A percentile compares a stretch with the other conserved stretches of the same genome.
Evolutionary conservation across 2,888 invertebrate species (phyloP).

Genomic region (Bhutanitis thaidina): DNA sequence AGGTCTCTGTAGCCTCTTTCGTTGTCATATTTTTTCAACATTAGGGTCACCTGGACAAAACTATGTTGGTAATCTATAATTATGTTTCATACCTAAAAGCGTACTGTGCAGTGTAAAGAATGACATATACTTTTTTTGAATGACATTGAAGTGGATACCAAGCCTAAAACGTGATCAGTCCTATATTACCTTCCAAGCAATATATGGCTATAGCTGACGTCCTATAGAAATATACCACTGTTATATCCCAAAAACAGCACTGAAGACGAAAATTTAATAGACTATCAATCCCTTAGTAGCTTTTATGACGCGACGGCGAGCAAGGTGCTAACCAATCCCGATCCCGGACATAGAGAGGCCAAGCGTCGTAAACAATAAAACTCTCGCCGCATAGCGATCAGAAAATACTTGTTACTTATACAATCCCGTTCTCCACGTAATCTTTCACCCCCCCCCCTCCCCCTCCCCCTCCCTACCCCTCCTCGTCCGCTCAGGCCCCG

Average conservation of each 20-base stretch:
- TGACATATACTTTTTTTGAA: no score
- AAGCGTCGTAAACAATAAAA: slow-evolving; percentile 17
- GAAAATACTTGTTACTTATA: slow-evolving; percentile 46
- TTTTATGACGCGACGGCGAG: slow-evolving; percentile 16
- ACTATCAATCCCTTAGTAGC: slow-evolving; percentile 12
- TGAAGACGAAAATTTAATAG: slow-evolving; percentile 15
- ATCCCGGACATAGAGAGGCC: slow-evolving; percentile 2
- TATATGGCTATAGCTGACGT: no score
- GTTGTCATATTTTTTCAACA: no score
- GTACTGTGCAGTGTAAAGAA: no score
- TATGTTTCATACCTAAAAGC: no score
- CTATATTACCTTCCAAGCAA: no score
- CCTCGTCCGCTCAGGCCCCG: not conserved
- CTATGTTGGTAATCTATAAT: no score
- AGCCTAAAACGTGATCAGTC: no score
- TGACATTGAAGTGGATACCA: no score
- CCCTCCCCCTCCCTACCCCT: not conserved
- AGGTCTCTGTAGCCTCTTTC: no score
- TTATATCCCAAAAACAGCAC: not conserved
- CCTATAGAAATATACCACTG: no score
- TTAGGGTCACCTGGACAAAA: no score
- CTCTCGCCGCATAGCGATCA: slow-evolving; percentile 19
- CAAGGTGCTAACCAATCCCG: slow-evolving; percentile 3
- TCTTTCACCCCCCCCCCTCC: slow-evolving; percentile 16
- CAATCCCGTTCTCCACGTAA: slow-evolving; percentile 32